A percentile compares a stretch with the other conserved stretches of the same genome.
These are phyloP conservation scores for Scomber scombrus DNA, from an alignment of 2,113 vertebrate genomes.

Conservation along the genomic window DNA sequence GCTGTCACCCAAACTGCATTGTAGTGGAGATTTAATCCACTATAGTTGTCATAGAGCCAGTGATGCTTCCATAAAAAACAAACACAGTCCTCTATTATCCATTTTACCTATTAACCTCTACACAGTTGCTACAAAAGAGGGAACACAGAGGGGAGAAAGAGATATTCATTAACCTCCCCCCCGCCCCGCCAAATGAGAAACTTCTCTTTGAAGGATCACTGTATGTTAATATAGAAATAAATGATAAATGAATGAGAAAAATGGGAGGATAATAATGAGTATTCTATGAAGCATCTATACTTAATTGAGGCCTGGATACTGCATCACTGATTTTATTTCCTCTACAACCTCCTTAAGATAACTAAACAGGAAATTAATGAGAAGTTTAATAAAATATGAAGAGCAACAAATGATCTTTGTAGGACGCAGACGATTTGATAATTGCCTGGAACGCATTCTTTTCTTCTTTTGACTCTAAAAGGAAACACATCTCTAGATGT, in stretches of 20 bases:
- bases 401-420: conserved; percentile 33
- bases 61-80: conserved; percentile 55
- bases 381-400: conserved; percentile 60
- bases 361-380: conserved; percentile 54
- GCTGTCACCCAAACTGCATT: conserved; percentile 59
- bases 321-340: conserved; percentile 29
- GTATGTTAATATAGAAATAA: conserved; percentile 9
- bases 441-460: conserved; percentile 34
- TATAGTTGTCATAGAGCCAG: conserved; percentile 52
- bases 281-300: conserved; percentile 12
- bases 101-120: conserved; percentile 52
- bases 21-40: conserved; percentile 65
- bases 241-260: conserved; percentile 33
- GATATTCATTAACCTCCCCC: conserved; percentile 5
- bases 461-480: conserved; percentile 28
- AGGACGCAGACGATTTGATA: conserved; percentile 41
- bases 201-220: background rate
- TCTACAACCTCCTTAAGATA: conserved; percentile 23
- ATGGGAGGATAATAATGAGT: conserved; percentile 16
- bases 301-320: conserved; percentile 43
- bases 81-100: conserved; percentile 48
- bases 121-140: conserved; percentile 28
- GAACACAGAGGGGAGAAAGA: background rate
- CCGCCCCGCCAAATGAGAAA: background rate
- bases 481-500: conserved; percentile 37